Evolutionary conservation across 2,797 vertebrate species (phyloP).

Genomic region (Myiotriccus ornatus): DNA sequence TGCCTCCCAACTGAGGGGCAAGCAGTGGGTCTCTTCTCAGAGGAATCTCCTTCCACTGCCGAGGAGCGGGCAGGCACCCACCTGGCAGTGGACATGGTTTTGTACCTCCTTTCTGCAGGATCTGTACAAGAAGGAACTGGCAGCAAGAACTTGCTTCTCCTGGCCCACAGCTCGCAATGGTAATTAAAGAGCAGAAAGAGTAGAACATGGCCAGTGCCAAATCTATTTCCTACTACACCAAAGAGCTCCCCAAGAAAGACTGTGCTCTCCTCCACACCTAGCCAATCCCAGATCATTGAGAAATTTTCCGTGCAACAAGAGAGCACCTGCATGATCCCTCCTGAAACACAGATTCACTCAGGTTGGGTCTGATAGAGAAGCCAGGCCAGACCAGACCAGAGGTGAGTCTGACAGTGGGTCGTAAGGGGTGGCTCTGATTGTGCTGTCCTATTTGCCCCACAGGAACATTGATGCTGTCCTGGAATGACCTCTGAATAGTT

Average conservation of each 20-base stretch:
- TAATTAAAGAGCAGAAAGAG: neutral
- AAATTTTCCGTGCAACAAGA: neutral
- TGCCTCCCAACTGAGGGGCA: neutral
- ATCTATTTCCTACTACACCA: neutral
- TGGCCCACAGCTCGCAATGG: neutral
- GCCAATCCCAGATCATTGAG: constrained; percentile 16
- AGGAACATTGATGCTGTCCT: neutral
- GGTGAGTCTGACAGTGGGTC: neutral
- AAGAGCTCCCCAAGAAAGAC: neutral
- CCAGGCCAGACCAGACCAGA: neutral
- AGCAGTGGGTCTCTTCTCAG: neutral
- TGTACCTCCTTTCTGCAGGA: neutral
- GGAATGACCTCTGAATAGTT: neutral
- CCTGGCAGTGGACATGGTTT: neutral
- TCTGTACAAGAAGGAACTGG: neutral
- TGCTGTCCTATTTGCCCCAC: neutral
- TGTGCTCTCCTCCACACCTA: neutral
- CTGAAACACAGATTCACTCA: neutral
- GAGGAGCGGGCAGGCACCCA: neutral
- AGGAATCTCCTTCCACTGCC: neutral
- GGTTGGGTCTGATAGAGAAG: fast-evolving
- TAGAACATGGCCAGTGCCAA: neutral
- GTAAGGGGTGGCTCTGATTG: neutral
- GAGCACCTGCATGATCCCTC: neutral
- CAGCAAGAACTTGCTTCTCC: neutral